Evolutionary conservation across 2,797 vertebrate species (phyloP).

Genomic region (Crax fasciolata): DNA sequence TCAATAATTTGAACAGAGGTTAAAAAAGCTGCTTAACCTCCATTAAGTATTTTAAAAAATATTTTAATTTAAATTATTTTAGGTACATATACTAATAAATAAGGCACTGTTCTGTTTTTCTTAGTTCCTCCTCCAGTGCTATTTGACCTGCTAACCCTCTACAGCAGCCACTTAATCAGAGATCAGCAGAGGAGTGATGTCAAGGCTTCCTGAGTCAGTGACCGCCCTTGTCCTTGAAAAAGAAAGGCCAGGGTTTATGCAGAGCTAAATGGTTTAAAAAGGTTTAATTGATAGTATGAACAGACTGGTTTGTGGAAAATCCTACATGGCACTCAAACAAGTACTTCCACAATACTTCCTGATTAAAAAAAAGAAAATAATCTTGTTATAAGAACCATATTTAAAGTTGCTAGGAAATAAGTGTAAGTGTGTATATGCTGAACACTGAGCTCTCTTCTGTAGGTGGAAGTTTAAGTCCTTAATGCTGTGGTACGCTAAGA

Average conservation of each 20-base stretch:
- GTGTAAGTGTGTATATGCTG: not conserved
- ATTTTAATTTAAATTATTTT: slow-evolving; percentile 86
- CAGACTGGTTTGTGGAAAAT: slow-evolving; percentile 39
- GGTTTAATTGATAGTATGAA: slow-evolving; percentile 79
- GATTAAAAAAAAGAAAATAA: not conserved
- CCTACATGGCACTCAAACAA: slow-evolving; percentile 33
- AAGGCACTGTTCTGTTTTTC: slow-evolving; percentile 74
- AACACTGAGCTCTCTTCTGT: not conserved
- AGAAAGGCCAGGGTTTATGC: slow-evolving; percentile 75
- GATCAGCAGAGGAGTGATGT: slow-evolving; percentile 73
- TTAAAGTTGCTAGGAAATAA: not conserved
- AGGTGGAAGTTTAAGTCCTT: not conserved
- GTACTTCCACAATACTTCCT: slow-evolving; percentile 40
- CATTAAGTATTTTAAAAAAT: slow-evolving; percentile 86
- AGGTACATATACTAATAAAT: slow-evolving; percentile 82
- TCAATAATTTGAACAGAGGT: slow-evolving; percentile 86
- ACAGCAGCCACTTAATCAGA: slow-evolving; percentile 82
- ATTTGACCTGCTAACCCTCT: slow-evolving; percentile 78
- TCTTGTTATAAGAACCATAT: not conserved
- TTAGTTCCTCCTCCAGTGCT: slow-evolving; percentile 61
- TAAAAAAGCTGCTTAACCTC: slow-evolving; percentile 86
- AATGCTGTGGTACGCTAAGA: not conserved
- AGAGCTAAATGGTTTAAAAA: slow-evolving; percentile 75
- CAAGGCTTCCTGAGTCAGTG: slow-evolving; percentile 67
- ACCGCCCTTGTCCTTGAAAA: slow-evolving; percentile 84